A percentile compares a stretch with the other conserved stretches of the same genome.
These are phyloP conservation scores for Chromoteleia sp. DNA, from an alignment of 2,888 invertebrate genomes.

Conservation along the genomic window DNA sequence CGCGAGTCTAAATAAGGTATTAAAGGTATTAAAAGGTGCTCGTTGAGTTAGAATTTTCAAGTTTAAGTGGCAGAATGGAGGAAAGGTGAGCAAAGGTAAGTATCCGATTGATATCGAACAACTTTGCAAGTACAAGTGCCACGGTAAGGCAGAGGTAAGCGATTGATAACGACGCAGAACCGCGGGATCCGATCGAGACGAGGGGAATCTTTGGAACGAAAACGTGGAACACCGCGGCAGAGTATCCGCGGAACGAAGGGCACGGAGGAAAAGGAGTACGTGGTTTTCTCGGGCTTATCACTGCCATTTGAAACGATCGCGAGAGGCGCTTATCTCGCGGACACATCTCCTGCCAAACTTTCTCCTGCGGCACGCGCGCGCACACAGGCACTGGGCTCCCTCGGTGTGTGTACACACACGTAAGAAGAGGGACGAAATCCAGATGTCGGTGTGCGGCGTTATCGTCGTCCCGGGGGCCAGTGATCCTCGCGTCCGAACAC, in stretches of 20 bases:
- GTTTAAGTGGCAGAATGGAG: too few relatives aligned
- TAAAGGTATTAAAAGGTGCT: too few relatives aligned
- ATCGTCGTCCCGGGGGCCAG: background rate
- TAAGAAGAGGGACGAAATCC: background rate
- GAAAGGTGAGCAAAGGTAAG: background rate
- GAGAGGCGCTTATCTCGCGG: slow-evolving; percentile 82
- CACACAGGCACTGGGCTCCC: slow-evolving; percentile 16
- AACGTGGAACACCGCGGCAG: slow-evolving; percentile 1
- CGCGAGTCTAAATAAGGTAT: too few relatives aligned
- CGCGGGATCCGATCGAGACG: background rate
- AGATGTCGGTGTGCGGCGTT: slow-evolving; percentile 36
- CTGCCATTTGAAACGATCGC: slow-evolving; percentile 82
- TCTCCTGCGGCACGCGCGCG: slow-evolving; percentile 80
- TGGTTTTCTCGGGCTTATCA: slow-evolving; percentile 79
- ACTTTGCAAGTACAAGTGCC: background rate
- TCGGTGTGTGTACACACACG: background rate
- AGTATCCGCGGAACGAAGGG: slow-evolving; percentile 19
- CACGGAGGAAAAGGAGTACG: slow-evolving; percentile 54
- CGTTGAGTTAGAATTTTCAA: too few relatives aligned
- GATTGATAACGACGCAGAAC: slow-evolving; percentile 32
- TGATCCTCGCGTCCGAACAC: background rate
- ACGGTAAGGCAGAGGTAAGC: background rate
- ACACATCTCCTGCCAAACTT: slow-evolving; percentile 84
- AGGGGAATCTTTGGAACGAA: background rate
- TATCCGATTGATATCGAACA: background rate